Evolutionary conservation across 1,140 invertebrate species (phyloP).

Genomic region (Maconellicoccus hirsutus): DNA sequence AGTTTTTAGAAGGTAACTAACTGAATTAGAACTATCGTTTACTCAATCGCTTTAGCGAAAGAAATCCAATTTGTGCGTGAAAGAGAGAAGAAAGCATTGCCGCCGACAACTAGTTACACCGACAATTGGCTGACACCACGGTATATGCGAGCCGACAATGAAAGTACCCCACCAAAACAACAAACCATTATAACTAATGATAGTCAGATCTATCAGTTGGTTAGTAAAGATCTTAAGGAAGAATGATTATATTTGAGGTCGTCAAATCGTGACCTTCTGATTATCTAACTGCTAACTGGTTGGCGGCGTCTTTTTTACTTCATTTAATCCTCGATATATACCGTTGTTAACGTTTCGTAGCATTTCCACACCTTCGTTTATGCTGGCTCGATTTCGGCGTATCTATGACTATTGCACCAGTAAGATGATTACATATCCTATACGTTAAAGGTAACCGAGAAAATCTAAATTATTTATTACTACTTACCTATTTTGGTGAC

Average conservation of each 20-base stretch:
- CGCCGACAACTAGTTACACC: neutral
- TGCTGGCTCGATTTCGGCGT: neutral
- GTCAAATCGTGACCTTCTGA: constrained; percentile 19
- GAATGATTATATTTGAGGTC: constrained; percentile 22
- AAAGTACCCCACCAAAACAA: constrained; percentile 19
- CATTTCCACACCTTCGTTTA: constrained; percentile 3
- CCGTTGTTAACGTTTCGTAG: constrained; percentile 7
- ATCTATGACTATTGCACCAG: no score
- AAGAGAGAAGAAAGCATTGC: constrained; percentile 18
- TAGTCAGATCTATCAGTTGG: constrained; percentile 22
- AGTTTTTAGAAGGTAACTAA: neutral
- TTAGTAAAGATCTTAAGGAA: constrained; percentile 22
- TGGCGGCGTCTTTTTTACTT: constrained; percentile 14
- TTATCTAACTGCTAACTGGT: constrained; percentile 21
- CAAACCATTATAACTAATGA: constrained; percentile 22
- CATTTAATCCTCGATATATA: constrained; percentile 12
- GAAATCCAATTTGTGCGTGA: constrained; percentile 20
- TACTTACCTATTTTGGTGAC: no score
- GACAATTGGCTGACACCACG: constrained; percentile 12
- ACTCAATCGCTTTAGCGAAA: constrained; percentile 1
- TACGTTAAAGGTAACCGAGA: no score
- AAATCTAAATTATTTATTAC: no score
- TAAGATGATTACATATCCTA: no score
- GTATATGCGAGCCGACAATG: constrained; percentile 13
- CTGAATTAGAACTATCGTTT: constrained; percentile 8